Conservation (phyloP, 1,140 invertebrate genomes). For the Drosophila kanapiae region DNA sequence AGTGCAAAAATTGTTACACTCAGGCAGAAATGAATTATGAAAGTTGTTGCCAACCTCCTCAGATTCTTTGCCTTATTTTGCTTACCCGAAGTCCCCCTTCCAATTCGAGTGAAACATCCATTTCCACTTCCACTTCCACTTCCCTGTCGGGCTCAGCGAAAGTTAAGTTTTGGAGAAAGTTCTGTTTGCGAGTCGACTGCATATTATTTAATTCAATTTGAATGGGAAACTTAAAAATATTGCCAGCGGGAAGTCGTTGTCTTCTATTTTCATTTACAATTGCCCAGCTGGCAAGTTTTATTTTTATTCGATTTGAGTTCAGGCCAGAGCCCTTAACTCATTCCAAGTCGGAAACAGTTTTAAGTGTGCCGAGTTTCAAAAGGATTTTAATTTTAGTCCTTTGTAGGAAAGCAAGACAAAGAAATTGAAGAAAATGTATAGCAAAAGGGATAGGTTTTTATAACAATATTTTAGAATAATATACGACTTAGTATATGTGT, state of each 20-base stretch:
- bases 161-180: constrained; percentile 54
- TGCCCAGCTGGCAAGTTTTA: constrained; percentile 16
- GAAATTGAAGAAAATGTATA: neutral
- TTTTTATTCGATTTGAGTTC: constrained; percentile 27
- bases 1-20: constrained; percentile 83
- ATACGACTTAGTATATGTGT: too few relatives aligned
- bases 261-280: constrained; percentile 46
- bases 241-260: constrained; percentile 46
- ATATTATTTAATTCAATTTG: constrained; percentile 79
- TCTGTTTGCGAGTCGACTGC: constrained; percentile 62
- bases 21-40: constrained; percentile 83
- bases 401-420: neutral
- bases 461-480: neutral
- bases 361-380: constrained; percentile 1
- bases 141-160: constrained; percentile 41
- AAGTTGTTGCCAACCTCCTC: constrained; percentile 63
- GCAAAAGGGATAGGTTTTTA: neutral
- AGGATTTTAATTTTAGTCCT: neutral
- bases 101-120: neutral
- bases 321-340: neutral
- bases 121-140: constrained; percentile 4
- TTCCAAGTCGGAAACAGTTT: neutral
- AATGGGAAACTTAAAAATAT: constrained; percentile 59
- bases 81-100: constrained; percentile 28
- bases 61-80: constrained; percentile 58